Conservation (phyloP, 2,797 vertebrate genomes). For the Spondyliosoma cantharus region DNA sequence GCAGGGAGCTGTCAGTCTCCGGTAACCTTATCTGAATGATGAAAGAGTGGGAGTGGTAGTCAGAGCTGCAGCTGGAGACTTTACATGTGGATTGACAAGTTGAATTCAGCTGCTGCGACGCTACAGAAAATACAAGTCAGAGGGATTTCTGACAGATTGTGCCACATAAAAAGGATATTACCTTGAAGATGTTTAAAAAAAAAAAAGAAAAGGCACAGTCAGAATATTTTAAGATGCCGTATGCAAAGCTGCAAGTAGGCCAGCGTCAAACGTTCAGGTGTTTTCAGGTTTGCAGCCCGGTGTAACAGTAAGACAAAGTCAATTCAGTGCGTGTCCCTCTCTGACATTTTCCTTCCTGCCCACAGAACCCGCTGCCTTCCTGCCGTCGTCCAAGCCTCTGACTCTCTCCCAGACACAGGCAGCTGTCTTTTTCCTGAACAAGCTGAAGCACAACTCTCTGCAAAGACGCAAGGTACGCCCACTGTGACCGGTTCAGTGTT, state of each 20-base stretch:
- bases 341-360: conserved; percentile 43
- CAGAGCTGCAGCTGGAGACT: conserved; percentile 39
- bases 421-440: conserved; percentile 92
- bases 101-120: conserved; percentile 27
- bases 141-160: conserved; percentile 24
- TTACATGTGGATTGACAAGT: conserved; percentile 54
- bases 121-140: conserved; percentile 28
- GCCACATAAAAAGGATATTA: neutral
- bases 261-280: conserved; percentile 14
- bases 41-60: conserved; percentile 45
- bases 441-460: conserved; percentile 88
- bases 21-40: conserved; percentile 63
- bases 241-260: conserved; percentile 49
- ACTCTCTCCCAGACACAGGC: conserved; percentile 79
- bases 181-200: neutral
- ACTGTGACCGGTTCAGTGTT: conserved; percentile 45
- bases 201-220: neutral
- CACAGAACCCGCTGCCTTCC: conserved; percentile 73
- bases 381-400: conserved; percentile 65
- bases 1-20: conserved; percentile 68
- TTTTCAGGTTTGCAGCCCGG: conserved; percentile 21
- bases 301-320: conserved; percentile 22
- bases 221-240: conserved; percentile 23
- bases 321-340: conserved; percentile 28
- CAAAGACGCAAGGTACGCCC: conserved; percentile 84